phyloP scores from a whole-genome alignment of 2,888 invertebrate genomes.

The Euplexia lucipara region DNA sequence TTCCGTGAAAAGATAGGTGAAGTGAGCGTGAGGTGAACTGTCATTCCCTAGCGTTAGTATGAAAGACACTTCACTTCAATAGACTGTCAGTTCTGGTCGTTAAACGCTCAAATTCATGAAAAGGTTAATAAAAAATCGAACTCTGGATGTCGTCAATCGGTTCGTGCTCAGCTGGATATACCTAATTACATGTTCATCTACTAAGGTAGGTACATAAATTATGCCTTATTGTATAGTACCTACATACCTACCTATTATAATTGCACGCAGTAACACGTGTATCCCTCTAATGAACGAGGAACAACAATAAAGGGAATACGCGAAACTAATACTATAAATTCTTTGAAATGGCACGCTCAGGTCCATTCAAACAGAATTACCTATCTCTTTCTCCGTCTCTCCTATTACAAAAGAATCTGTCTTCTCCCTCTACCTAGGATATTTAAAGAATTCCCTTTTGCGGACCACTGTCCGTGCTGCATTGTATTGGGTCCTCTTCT shows the following conservation, averaged over 20 bases:
- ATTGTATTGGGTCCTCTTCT: background rate
- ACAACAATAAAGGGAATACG: conserved; percentile 39
- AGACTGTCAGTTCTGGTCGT: too few species aligned
- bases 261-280: conserved; percentile 19
- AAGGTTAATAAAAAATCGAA: too few species aligned
- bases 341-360: conserved; percentile 30
- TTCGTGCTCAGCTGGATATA: background rate
- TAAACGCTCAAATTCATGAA: too few species aligned
- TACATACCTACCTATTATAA: conserved; percentile 7
- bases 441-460: conserved; percentile 48
- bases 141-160: too few species aligned
- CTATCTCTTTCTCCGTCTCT: conserved; percentile 6
- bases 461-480: conserved; percentile 20
- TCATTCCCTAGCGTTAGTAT: background rate
- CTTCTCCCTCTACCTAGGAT: conserved; percentile 27
- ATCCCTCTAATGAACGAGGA: conserved; percentile 35
- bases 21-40: background rate
- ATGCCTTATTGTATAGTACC: background rate
- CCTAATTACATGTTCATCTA: conserved; percentile 15
- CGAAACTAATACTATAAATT: conserved; percentile 44
- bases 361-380: conserved; percentile 32
- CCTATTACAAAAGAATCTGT: background rate
- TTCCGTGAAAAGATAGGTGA: background rate
- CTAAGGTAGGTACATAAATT: background rate
- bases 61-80: too few species aligned